Evolutionary conservation across 1,140 invertebrate genomes (phyloP).

Genomic region (Pectinophora gossypiella): DNA sequence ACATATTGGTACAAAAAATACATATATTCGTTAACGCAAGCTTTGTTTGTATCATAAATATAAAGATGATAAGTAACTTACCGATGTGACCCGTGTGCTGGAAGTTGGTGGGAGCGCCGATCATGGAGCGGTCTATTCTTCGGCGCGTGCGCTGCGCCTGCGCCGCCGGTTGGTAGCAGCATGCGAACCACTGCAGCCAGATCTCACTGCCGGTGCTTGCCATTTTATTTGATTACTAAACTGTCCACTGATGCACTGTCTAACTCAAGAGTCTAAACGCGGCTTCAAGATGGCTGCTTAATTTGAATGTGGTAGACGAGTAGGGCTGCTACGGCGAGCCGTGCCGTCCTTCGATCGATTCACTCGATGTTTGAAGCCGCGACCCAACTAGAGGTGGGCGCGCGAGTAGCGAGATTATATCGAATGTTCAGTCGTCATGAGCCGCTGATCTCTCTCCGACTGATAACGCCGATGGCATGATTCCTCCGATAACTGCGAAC

Average conservation of each 20-base stretch:
- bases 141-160: conserved; percentile 79
- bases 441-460: conserved; percentile 25
- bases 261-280: conserved; percentile 24
- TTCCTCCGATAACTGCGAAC: conserved; percentile 54
- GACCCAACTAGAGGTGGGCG: not conserved
- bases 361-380: conserved; percentile 14
- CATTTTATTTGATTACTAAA: conserved; percentile 67
- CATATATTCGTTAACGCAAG: not conserved
- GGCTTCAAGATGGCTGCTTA: conserved; percentile 8
- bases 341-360: conserved; percentile 9
- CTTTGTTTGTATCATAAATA: no score
- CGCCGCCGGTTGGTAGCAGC: conserved; percentile 84
- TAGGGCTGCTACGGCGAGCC: conserved; percentile 12
- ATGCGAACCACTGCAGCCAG: conserved; percentile 91
- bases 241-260: conserved; percentile 25
- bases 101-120: conserved; percentile 93
- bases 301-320: conserved; percentile 10
- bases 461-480: conserved; percentile 51
- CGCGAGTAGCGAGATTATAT: conserved; percentile 4
- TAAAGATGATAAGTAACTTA: conserved; percentile 23
- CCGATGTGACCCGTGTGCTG: conserved; percentile 90
- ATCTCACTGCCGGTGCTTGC: conserved; percentile 84
- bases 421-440: conserved; percentile 15
- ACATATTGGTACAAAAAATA: not conserved
- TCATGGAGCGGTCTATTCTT: conserved; percentile 94